phyloP scores from a whole-genome alignment of 2,113 vertebrate species.

The Myrmecobius fasciatus region DNA sequence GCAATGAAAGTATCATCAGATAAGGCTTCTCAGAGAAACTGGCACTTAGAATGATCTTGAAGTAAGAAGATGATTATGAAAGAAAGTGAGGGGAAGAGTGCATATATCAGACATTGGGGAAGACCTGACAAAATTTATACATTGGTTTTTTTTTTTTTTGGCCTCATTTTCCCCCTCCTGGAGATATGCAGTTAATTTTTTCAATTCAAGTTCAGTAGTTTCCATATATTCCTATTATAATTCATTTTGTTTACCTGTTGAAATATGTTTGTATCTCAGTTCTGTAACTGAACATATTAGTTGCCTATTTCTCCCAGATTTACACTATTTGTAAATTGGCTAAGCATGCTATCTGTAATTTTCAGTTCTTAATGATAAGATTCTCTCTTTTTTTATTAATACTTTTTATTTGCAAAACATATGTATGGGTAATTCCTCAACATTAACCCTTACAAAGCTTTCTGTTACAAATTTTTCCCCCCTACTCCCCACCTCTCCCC shows the following conservation, averaged over 20 bases:
- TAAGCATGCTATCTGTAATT: background rate
- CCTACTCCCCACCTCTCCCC: too few relatives aligned
- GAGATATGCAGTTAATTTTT: background rate
- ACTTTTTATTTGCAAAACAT: too few relatives aligned
- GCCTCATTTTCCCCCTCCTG: background rate
- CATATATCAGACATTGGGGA: background rate
- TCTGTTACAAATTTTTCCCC: too few relatives aligned
- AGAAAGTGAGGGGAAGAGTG: background rate
- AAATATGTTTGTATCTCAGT: background rate
- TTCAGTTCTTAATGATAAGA: conserved; percentile 47
- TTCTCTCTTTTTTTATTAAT: too few relatives aligned
- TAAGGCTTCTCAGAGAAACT: background rate
- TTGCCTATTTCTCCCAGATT: background rate
- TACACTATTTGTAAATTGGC: background rate
- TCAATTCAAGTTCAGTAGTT: background rate
- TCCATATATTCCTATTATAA: background rate
- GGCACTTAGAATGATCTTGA: background rate
- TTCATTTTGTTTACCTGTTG: background rate
- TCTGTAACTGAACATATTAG: background rate
- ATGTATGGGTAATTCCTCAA: too few relatives aligned
- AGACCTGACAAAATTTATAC: background rate
- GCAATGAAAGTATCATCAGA: background rate
- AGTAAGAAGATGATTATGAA: background rate
- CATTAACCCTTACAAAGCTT: too few relatives aligned
- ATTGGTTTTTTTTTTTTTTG: background rate